Percentiles rank a stretch among this genome's conserved stretches.
phyloP scores from a whole-genome alignment of 2,888 invertebrate species.

The Mythimna ferrago region DNA sequence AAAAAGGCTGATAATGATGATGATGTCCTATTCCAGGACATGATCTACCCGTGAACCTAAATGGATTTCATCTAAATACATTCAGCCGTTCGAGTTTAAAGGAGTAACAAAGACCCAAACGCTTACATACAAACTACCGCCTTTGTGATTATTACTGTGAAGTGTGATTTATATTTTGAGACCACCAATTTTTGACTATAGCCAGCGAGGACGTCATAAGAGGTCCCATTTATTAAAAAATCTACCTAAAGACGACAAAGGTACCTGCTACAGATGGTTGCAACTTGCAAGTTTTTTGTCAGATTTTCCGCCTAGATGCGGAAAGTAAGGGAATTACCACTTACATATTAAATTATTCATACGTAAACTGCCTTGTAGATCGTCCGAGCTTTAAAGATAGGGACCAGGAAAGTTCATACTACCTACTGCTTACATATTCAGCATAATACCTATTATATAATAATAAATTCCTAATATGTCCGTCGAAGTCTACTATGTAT shows the following conservation, averaged over 20 bases:
- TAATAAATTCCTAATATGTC: constrained; percentile 52
- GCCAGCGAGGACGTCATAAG: not conserved
- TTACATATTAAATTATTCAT: not conserved
- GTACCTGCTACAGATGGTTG: not conserved
- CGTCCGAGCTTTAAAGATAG: not conserved
- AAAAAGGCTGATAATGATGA: too few species aligned
- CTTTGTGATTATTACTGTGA: too few species aligned
- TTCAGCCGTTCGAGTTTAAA: too few species aligned
- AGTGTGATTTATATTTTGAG: too few species aligned
- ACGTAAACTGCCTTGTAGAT: not conserved
- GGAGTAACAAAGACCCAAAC: too few species aligned
- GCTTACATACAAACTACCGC: too few species aligned
- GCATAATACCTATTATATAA: constrained; percentile 26
- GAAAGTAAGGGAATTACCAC: constrained; percentile 17
- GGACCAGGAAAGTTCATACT: not conserved
- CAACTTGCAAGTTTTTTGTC: not conserved
- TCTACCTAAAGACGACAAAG: not conserved
- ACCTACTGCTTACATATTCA: constrained; percentile 1
- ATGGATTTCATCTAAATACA: too few species aligned
- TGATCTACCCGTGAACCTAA: too few species aligned
- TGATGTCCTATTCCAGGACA: too few species aligned
- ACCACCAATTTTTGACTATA: too few species aligned
- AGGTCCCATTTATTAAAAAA: not conserved
- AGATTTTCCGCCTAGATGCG: constrained; percentile 11
- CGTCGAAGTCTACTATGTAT: constrained; percentile 51